phyloP scores from a whole-genome alignment of 2,888 invertebrate genomes.

The Acrobasis repandana region DNA sequence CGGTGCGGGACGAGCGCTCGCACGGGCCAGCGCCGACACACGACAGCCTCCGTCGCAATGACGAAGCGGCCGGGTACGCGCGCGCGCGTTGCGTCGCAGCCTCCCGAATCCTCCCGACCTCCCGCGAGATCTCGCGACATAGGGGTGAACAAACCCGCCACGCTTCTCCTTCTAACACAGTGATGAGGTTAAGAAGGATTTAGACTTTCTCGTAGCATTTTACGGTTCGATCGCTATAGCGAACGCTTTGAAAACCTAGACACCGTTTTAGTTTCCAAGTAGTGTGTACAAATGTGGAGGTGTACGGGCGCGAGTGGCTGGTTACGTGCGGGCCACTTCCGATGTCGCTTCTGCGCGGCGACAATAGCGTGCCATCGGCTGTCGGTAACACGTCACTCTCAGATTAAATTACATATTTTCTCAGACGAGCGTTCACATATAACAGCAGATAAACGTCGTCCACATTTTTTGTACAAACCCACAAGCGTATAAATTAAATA shows the following conservation, averaged over 20 bases:
- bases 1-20: constrained; percentile 68
- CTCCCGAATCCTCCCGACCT: constrained; percentile 71
- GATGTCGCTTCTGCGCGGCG: constrained; percentile 24
- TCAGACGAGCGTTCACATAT: background rate
- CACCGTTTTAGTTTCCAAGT: constrained; percentile 42
- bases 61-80: constrained; percentile 81
- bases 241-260: constrained; percentile 53
- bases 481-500: no score
- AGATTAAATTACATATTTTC: constrained; percentile 21
- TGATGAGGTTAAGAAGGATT: constrained; percentile 80
- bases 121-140: constrained; percentile 64
- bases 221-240: constrained; percentile 65
- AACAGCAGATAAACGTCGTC: no score
- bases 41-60: constrained; percentile 82
- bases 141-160: constrained; percentile 80
- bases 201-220: constrained; percentile 74
- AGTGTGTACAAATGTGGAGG: constrained; percentile 32
- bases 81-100: constrained; percentile 77
- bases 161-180: constrained; percentile 77
- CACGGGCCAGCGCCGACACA: constrained; percentile 78
- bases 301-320: constrained; percentile 13
- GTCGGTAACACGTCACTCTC: constrained; percentile 22
- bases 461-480: no score
- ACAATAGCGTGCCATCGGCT: constrained; percentile 24
- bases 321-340: constrained; percentile 15